phyloP scores from a whole-genome alignment of 1,140 invertebrate genomes.

The Drosophila miranda region DNA sequence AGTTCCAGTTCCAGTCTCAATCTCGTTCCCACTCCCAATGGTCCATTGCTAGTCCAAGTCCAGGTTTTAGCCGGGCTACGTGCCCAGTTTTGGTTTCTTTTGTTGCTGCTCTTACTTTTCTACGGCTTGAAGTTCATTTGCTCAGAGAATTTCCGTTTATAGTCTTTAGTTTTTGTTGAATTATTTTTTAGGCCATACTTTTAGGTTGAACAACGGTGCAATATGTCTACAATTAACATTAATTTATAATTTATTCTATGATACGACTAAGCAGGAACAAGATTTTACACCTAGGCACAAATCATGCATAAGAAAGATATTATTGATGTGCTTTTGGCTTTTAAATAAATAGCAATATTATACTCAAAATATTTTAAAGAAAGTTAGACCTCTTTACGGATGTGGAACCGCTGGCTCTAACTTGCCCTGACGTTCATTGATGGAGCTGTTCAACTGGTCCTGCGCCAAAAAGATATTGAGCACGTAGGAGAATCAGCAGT shows the following conservation, averaged over 20 bases:
- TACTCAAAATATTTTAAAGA: conserved; percentile 13
- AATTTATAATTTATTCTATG: conserved; percentile 50
- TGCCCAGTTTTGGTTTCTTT: conserved; percentile 53
- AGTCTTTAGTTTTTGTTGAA: conserved; percentile 58
- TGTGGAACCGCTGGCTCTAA: too few species aligned
- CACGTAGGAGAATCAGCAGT: too few species aligned
- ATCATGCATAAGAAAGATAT: conserved; percentile 32
- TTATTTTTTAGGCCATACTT: conserved; percentile 58
- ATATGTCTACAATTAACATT: conserved; percentile 57
- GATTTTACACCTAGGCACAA: conserved; percentile 53
- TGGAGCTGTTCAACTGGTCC: too few species aligned
- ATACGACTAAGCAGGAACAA: conserved; percentile 43
- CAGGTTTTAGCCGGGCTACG: conserved; percentile 21
- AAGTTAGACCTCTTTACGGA: too few species aligned
- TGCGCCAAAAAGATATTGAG: too few species aligned
- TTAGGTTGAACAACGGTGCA: conserved; percentile 72
- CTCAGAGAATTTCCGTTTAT: conserved; percentile 49
- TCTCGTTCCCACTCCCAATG: background rate
- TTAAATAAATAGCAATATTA: conserved; percentile 65
- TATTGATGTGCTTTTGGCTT: conserved; percentile 58
- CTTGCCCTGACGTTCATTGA: too few species aligned
- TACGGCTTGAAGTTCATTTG: conserved; percentile 55
- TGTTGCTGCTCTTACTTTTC: conserved; percentile 53
- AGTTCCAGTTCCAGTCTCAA: conserved; percentile 5
- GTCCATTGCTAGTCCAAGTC: conserved; percentile 21